Base-by-base conservation (phyloP, 2,113 vertebrate genomes). In the Pluvialis apricaria region DNA sequence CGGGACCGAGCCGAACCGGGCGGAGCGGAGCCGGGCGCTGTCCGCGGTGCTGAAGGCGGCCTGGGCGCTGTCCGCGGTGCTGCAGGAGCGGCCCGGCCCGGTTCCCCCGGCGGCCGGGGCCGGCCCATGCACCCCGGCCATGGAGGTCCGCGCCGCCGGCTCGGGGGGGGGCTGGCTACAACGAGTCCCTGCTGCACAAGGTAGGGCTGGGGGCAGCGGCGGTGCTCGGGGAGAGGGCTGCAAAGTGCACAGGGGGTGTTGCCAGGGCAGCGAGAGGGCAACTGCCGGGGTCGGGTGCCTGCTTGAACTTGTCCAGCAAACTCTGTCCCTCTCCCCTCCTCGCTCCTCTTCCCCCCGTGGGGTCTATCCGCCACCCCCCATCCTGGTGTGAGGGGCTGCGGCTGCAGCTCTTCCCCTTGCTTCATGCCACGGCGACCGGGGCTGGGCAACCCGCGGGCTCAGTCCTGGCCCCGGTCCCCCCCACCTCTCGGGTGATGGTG, bases 121-220 rank as follows among this genome's bases (percentile, higher is more conserved):
- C 65, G 32, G 38, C 80, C 66, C 49, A 8, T 15, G 81, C 80
- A 24, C 55, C 91, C 78, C 83, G 40, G 95, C 55, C 32, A 92
- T 95, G 96, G 95, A 78, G 51, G 51, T 83, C 49, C 92, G 92
- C 70, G 71, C 87, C 42, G 94, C 97, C 81, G 96, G 97, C 40
- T 55, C 45, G 61, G 96, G 69, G 24, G 24, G 94, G 90, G 5
- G 55, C 75, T 7, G 82, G 90, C 14, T 99, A 98, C 81, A 96
- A 98, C 52, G 98, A 98, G 85, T 97, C 98, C 2, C 87, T 98
- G 55, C 95, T 98, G 79, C 98, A 99, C 92, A 99, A 98, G 98
- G 98, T 98, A 97, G 72, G 94, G 60, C 13, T 16, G 58, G 29
- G 29, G 34, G 58, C 51, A 20, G 29, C 11, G 21, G 20, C 15